Base-by-base conservation (phyloP, 2,113 vertebrate genomes). In the Tylochromis polylepis region DNA sequence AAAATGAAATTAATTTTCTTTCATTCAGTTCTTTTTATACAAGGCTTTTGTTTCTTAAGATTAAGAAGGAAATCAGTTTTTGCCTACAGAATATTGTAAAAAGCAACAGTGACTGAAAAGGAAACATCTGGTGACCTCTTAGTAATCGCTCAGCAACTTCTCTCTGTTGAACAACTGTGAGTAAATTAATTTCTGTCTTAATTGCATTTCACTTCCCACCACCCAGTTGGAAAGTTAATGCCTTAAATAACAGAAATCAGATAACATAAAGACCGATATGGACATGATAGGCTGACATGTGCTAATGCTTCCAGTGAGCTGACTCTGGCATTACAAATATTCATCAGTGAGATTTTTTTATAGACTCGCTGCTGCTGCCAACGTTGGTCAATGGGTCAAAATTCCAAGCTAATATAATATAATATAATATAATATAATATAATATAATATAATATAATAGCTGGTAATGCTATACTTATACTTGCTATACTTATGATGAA, bases 1-100 rank as follows among this genome's bases (percentile, higher is more conserved):
- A 88, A 91, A 88, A 91, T 87, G 5, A 79, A 90, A 89, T 81
- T 27, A 79, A 90, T 92, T 78, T 87, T 5, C 34, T 49, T 24
- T 75, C 5, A 62, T 77, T 84, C 82, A 81, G 43, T 83, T 88
- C 55, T 82, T 89, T 81, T 81, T 31, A 86, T 79, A 78, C 29
- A 43, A 22, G 22, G 75, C 60, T 20, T 90, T 91, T 91, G 84
- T 90, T 91, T 82, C 70, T 87, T 55, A 83, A 88, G 83, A 89
- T 89, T 83, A 87, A 79, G n/a, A 79, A 7, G 83, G 18, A 78
- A 87, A 84, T 90, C 22, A 8, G 14, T 72, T 59, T 79, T 85
- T 65, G 53, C 78, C 77, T 38, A 3, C 22, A 11, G 49, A 84
- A 81, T 36, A 87, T 75, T 83, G 22, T 72, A 31, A 84, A 38